phyloP scores from a whole-genome alignment of 2,888 invertebrate genomes.

The Diogma glabrata region DNA sequence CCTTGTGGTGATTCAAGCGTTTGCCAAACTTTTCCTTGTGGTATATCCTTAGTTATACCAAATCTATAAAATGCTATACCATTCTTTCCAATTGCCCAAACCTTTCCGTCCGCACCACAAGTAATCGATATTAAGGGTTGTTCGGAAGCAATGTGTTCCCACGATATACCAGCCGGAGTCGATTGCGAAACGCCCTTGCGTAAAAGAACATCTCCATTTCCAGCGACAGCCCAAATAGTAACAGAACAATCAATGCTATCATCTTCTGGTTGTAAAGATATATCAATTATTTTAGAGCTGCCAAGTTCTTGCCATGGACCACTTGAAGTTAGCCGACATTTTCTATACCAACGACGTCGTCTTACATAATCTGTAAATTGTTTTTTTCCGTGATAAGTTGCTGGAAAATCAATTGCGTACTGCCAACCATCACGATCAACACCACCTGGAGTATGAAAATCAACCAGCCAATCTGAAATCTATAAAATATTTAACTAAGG shows the following conservation, averaged over 20 bases:
- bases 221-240: conserved; percentile 74
- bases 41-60: conserved; percentile 57
- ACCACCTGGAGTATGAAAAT: conserved; percentile 79
- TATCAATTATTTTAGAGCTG: conserved; percentile 72
- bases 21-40: conserved; percentile 62
- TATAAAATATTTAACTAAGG: too few relatives aligned
- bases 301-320: conserved; percentile 85
- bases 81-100: conserved; percentile 81
- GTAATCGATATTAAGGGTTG: conserved; percentile 63
- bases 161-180: conserved; percentile 52
- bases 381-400: conserved; percentile 74
- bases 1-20: conserved; percentile 61
- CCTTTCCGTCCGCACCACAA: conserved; percentile 51
- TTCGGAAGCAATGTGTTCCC: conserved; percentile 49
- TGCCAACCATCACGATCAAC: conserved; percentile 92
- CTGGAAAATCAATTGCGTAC: conserved; percentile 85
- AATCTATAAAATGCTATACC: conserved; percentile 71
- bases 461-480: conserved; percentile 91
- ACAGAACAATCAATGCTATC: conserved; percentile 39
- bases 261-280: conserved; percentile 57
- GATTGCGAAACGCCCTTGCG: conserved; percentile 62
- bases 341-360: conserved; percentile 70
- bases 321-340: conserved; percentile 67
- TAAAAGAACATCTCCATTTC: conserved; percentile 76
- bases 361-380: conserved; percentile 82